Base-by-base conservation (phyloP, 2,888 invertebrate species). In the Platycheirus rosarum region DNA sequence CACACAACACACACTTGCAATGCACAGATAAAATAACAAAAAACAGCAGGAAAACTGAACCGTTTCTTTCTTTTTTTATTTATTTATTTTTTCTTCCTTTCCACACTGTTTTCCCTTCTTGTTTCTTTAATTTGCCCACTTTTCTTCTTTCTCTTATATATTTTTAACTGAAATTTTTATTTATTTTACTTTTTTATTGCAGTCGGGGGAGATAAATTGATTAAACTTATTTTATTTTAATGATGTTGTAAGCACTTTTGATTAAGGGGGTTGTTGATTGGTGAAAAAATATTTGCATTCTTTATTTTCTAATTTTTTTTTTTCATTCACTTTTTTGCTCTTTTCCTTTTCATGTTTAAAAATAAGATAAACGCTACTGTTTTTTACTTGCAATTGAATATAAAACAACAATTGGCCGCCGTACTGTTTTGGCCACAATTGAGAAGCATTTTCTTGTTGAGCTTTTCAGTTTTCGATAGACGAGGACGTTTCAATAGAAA, bases 41-140 rank as follows among this genome's bases (percentile, higher is more conserved):
- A 60, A 60, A 66, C 57, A 65, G 40, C 46, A 57, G 62, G 44
- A 77, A 63, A 77, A 71, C 63, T 63, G 57, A 68, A 82, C 20
- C 62, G 75, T 71, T 82, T 65, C 76, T 48, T 60, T 37, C 46
- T 68, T 37, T 48, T 14, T 1, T 32, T 66, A 2, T 14, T 48
- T 62, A 49, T 20, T 44, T 16, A 29, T 44, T 60, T 46, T 23
- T 8, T 69, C 46, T 35, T 49, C 35, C 26, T 69, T 75, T n/a
- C n/a, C n/a, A n/a, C n/a, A n/a, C n/a, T n/a, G n/a, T 69, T 35
- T 18, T 70, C 37, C 3, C 37, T 16, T 60, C 35, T n/a, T n/a
- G 18, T 44, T 60, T 5, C 13, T 14, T 26, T 26, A 26, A 23
- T 63, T 48, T 63, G 6, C 35, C 20, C 29, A 16, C 29, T 18